Conservation (phyloP, 2,888 invertebrate genomes). For the Patella ulyssiponensis region DNA sequence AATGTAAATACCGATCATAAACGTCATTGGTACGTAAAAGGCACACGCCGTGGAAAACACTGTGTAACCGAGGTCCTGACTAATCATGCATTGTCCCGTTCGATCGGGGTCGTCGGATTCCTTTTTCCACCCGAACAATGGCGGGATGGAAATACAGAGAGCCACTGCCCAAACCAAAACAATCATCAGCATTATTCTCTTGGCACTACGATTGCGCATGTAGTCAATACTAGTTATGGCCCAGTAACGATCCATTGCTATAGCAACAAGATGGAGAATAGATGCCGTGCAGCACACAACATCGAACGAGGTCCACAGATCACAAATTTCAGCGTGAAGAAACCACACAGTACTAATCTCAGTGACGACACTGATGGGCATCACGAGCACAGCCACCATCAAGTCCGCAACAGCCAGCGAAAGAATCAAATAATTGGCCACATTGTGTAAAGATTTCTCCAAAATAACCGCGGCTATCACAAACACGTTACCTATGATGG, state of each 20-base stretch:
- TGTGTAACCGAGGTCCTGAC: constrained; percentile 88
- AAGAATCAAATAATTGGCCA: constrained; percentile 96
- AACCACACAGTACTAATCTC: constrained; percentile 79
- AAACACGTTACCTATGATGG: constrained; percentile 96
- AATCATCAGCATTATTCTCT: constrained; percentile 87
- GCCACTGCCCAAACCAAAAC: constrained; percentile 93
- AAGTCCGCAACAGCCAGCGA: constrained; percentile 97
- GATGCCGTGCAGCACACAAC: constrained; percentile 98
- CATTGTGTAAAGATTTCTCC: constrained; percentile 92
- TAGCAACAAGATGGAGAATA: constrained; percentile 95
- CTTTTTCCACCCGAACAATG: constrained; percentile 79
- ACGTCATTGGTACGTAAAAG: constrained; percentile 94
- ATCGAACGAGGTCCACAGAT: constrained; percentile 97
- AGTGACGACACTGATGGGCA: constrained; percentile 73
- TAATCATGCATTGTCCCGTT: constrained; percentile 85
- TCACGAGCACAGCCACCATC: constrained; percentile 92
- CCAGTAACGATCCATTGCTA: constrained; percentile 98
- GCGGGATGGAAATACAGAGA: constrained; percentile 92
- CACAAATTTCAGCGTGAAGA: constrained; percentile 88
- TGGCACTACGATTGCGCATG: constrained; percentile 90
- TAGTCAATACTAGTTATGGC: constrained; percentile 98
- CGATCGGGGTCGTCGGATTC: constrained; percentile 52
- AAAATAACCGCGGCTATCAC: constrained; percentile 97
- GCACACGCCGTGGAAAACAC: constrained; percentile 97
- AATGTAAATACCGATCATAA: constrained; percentile 96